phyloP scores from a whole-genome alignment of 2,888 invertebrate species.

The Drosophila villosipedis region DNA sequence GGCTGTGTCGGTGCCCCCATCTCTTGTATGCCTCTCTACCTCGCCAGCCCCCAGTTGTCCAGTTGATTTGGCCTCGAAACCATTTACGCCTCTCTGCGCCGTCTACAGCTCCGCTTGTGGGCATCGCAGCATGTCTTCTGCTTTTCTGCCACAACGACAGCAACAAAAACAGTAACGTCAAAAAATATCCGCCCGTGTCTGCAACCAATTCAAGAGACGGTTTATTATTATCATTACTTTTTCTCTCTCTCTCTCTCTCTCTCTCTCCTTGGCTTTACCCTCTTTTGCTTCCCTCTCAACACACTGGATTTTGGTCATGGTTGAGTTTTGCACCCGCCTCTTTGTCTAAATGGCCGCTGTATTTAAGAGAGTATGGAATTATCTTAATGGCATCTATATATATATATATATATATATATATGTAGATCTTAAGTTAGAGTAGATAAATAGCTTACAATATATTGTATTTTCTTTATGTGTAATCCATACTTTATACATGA shows the following conservation, averaged over 20 bases:
- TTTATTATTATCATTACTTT: constrained; percentile 67
- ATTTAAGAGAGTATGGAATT: not conserved
- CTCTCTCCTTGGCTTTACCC: not conserved
- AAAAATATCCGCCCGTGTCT: constrained; percentile 83
- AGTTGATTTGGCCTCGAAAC: constrained; percentile 65
- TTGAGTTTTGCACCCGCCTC: constrained; percentile 2
- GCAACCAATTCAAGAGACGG: constrained; percentile 65
- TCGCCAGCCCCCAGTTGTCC: constrained; percentile 41
- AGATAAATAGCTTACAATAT: not conserved
- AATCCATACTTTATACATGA: not conserved
- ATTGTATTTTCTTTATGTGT: not conserved
- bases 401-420: not conserved
- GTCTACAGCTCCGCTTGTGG: constrained; percentile 21
- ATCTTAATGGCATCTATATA: not conserved
- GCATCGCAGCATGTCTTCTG: constrained; percentile 73
- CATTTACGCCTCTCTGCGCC: constrained; percentile 68
- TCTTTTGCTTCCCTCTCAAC: constrained; percentile 6
- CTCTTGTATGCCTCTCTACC: not conserved
- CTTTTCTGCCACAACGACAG: constrained; percentile 52
- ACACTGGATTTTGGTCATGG: constrained; percentile 10
- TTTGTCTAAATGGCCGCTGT: constrained; percentile 3
- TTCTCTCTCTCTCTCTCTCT: not conserved
- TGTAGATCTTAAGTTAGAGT: too few species aligned
- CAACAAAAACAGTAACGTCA: constrained; percentile 64
- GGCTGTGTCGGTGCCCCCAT: constrained; percentile 36